Conservation (phyloP, 1,140 invertebrate species). For the Aphelinus certus region DNA sequence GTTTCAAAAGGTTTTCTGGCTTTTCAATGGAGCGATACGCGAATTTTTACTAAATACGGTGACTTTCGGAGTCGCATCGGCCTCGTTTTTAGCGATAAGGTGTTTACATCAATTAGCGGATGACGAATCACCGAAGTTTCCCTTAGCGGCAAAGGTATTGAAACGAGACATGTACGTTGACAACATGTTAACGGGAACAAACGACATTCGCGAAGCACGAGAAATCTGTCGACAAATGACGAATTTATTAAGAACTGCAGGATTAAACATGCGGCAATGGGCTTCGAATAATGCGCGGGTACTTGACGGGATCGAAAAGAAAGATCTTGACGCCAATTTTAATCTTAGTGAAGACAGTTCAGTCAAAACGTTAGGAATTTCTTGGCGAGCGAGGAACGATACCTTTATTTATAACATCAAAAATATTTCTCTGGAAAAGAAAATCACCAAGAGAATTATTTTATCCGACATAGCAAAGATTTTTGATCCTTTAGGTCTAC, state of each 20-base stretch:
- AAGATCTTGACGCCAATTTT: too few species aligned
- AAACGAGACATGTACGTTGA: conserved; percentile 59
- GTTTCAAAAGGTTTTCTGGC: too few species aligned
- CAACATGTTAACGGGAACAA: conserved; percentile 56
- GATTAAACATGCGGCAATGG: conserved; percentile 1
- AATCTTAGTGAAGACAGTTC: too few species aligned
- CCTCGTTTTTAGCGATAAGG: too few species aligned
- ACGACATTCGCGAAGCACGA: conserved; percentile 49
- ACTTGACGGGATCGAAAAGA: neutral
- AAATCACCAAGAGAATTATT: neutral
- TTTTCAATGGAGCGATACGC: too few species aligned
- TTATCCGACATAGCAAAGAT: conserved; percentile 25
- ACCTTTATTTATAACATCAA: neutral
- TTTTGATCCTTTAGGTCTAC: conserved; percentile 35
- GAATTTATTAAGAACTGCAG: too few species aligned
- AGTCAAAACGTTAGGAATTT: neutral
- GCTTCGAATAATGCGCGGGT: neutral
- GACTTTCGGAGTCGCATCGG: too few species aligned
- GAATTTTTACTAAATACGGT: too few species aligned
- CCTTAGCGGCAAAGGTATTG: conserved; percentile 41
- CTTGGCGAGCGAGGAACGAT: neutral
- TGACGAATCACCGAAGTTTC: conserved; percentile 40
- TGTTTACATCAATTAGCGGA: too few species aligned
- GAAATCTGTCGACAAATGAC: conserved; percentile 42
- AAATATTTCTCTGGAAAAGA: neutral